Percentiles rank a stretch among this genome's conserved stretches.
Evolutionary conservation across 1,140 invertebrate species (phyloP).

Genomic region (Cryptotermes secundus): DNA sequence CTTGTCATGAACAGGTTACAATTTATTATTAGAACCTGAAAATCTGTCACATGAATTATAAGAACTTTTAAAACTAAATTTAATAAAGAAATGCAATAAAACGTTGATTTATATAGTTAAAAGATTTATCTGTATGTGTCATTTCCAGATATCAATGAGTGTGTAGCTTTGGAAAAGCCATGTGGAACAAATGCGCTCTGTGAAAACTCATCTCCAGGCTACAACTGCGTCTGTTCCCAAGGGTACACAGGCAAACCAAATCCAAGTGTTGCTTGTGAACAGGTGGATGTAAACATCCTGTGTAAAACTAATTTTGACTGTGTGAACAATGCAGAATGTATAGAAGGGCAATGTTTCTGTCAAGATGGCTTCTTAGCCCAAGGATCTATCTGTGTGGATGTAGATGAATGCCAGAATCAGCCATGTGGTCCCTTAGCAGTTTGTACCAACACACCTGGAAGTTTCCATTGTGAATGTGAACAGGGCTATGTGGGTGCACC

Average conservation of each 20-base stretch:
- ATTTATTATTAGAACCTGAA: no score
- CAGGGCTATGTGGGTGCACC: constrained; percentile 81
- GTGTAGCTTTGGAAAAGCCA: constrained; percentile 72
- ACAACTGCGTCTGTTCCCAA: constrained; percentile 83
- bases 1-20: no score
- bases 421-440: constrained; percentile 78
- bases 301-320: constrained; percentile 89
- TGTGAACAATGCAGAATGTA: constrained; percentile 87
- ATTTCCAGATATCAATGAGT: constrained; percentile 83
- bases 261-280: constrained; percentile 82
- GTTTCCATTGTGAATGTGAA: constrained; percentile 84
- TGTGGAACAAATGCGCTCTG: constrained; percentile 87
- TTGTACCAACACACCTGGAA: constrained; percentile 82
- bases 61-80: no score
- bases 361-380: constrained; percentile 81
- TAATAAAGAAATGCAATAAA: no score
- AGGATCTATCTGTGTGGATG: constrained; percentile 74
- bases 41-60: no score
- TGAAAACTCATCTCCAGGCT: constrained; percentile 82
- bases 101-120: no score
- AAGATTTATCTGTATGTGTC: not conserved
- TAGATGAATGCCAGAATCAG: constrained; percentile 77
- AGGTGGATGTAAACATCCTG: constrained; percentile 81
- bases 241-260: constrained; percentile 82
- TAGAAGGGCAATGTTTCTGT: constrained; percentile 87